Evolutionary conservation across 2,113 vertebrate genomes (phyloP).

Genomic region (Bungarus multicinctus): DNA sequence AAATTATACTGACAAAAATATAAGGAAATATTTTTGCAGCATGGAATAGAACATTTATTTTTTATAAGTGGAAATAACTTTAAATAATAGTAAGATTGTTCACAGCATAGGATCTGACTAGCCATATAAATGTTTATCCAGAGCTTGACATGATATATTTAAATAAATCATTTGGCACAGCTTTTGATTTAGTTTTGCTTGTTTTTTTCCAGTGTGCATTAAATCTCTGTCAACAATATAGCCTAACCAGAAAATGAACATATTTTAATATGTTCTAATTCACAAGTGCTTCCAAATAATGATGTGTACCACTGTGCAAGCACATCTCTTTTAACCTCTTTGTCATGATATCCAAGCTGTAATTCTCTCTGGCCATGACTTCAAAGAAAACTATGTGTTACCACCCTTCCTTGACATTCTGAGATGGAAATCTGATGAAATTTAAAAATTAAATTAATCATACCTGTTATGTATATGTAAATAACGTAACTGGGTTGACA

Average conservation of each 20-base stretch:
- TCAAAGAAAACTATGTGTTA: not conserved
- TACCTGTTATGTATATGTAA: too few relatives aligned
- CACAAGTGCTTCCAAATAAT: not conserved
- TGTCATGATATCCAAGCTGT: not conserved
- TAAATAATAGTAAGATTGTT: constrained; percentile 43
- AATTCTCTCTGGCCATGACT: not conserved
- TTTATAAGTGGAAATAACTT: constrained; percentile 33
- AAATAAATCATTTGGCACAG: constrained; percentile 6
- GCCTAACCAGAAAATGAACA: not conserved
- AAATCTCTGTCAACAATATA: not conserved
- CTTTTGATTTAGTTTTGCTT: not conserved
- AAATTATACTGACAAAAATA: constrained; percentile 58
- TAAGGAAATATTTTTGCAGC: constrained; percentile 55
- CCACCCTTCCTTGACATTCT: not conserved
- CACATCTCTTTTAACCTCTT: not conserved
- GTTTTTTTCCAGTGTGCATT: not conserved
- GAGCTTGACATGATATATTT: constrained; percentile 8
- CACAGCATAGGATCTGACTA: not conserved
- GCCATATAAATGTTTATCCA: constrained; percentile 23
- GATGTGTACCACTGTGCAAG: not conserved
- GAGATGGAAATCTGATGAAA: not conserved
- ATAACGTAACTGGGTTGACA: too few relatives aligned
- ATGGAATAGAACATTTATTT: constrained; percentile 60
- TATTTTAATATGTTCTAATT: not conserved
- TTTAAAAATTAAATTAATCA: not conserved